phyloP scores from a whole-genome alignment of 2,797 vertebrate genomes.

The Poeciliopsis paucimaculata region DNA sequence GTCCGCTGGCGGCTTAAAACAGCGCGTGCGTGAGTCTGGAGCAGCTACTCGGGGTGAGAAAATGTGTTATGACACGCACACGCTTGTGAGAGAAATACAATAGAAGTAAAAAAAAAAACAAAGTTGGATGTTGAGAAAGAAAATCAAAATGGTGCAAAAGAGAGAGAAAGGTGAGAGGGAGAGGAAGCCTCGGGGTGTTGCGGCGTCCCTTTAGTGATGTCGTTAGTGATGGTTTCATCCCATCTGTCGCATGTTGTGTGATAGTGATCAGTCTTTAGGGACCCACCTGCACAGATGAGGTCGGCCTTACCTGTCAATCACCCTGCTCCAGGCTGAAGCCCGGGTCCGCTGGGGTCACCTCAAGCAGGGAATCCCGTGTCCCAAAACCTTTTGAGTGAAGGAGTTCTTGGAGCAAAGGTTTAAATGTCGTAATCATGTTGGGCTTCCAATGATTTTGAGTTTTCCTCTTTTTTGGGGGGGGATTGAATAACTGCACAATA shows the following conservation, averaged over 20 bases:
- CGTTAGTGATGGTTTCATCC: slow-evolving; percentile 63
- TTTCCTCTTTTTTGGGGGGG: no score
- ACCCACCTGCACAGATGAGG: slow-evolving; percentile 72
- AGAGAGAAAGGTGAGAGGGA: slow-evolving; percentile 12
- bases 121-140: slow-evolving; percentile 2
- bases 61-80: slow-evolving; percentile 11
- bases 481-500: background rate
- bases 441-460: background rate
- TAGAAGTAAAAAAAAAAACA: background rate
- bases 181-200: slow-evolving; percentile 47
- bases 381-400: slow-evolving; percentile 50
- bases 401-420: slow-evolving; percentile 25
- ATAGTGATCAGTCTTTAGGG: slow-evolving; percentile 77
- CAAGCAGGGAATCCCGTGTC: slow-evolving; percentile 57
- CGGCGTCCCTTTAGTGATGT: slow-evolving; percentile 48
- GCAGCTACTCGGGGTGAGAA: slow-evolving; percentile 5
- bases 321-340: slow-evolving; percentile 38
- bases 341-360: slow-evolving; percentile 62
- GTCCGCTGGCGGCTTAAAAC: slow-evolving; percentile 35
- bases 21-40: slow-evolving; percentile 18
- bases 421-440: background rate
- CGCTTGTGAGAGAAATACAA: background rate
- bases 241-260: slow-evolving; percentile 67
- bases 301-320: slow-evolving; percentile 76
- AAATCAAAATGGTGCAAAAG: background rate